Evolutionary conservation across 2,113 vertebrate genomes (phyloP), one percentile per base, ranked within the genome.

Genomic region (Sander lucioperca): DNA sequence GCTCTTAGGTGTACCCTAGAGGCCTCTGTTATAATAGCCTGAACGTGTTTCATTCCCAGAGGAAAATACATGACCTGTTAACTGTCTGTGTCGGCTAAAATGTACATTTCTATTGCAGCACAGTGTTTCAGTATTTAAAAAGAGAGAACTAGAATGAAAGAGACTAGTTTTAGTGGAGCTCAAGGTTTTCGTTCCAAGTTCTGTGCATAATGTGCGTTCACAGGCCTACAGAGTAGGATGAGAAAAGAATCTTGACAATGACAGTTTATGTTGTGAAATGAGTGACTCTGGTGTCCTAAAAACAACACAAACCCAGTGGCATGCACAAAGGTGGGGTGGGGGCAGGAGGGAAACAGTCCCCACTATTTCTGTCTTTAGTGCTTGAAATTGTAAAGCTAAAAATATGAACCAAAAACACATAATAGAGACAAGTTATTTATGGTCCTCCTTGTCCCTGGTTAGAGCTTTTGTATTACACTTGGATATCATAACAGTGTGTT

Each of bases 121-220:
- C 19, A 2, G 25, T 16, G 51, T 57, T 48, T 62, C 3, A 57
- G 71, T 56, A 21, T 56, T 73, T 50, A 21, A 56, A 75, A 30
- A n/a, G 70, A 33, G 5, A 0, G 14, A 73, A n/a, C 5, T 4
- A 51, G 43, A 57, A 56, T 15, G 1, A 61, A 59, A 45, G 8
- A 21, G 16, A 43, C n/a, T 63, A 15, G 30, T 27, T 53, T 54
- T 74, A 5, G 12, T 21, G 30, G 18, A 58, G 64, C 18, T 33
- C 23, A 47, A 13, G 50, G 51, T 58, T 30, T 58, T 11, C 0
- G 8, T 54, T 76, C 9, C 19, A 33, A 18, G 8, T 79, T 64
- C 8, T 56, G 14, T 73, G 33, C 61, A 25, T 75, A 59, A 39
- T 87, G 45, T 57, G 59, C 14, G n/a, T 64, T 69, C 63, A 77